Evolutionary conservation across 2,797 vertebrate species (phyloP).

Genomic region (Acanthurus tractus): DNA sequence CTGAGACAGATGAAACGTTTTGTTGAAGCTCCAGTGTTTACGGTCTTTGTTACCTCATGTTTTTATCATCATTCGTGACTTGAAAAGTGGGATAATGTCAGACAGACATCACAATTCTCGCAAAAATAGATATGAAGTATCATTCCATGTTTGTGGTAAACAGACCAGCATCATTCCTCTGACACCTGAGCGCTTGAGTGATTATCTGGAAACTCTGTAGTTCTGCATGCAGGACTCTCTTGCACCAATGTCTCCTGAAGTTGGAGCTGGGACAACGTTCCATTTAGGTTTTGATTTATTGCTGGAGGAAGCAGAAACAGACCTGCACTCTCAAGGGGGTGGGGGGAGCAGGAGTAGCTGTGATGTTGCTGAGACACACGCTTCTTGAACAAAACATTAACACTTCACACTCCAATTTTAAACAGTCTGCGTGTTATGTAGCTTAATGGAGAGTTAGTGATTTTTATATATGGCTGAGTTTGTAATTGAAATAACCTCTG

Average conservation of each 20-base stretch:
- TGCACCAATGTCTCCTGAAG: conserved; percentile 49
- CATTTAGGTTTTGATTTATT: conserved; percentile 84
- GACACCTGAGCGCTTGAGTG: conserved; percentile 25
- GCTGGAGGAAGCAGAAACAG: conserved; percentile 80
- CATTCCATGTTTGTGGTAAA: conserved; percentile 4
- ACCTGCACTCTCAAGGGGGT: conserved; percentile 69
- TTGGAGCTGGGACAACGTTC: conserved; percentile 64
- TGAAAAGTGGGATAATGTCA: background rate
- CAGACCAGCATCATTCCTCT: conserved; percentile 1
- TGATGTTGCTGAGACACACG: conserved; percentile 75
- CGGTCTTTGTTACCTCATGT: background rate
- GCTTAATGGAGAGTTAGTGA: conserved; percentile 14
- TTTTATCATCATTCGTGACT: conserved; percentile 9
- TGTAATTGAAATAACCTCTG: background rate
- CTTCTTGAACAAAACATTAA: conserved; percentile 70
- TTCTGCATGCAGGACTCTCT: conserved; percentile 26
- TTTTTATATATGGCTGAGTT: conserved; percentile 4
- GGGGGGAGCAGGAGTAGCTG: conserved; percentile 62
- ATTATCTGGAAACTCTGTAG: conserved; percentile 50
- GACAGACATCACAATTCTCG: conserved; percentile 1
- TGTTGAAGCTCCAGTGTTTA: conserved; percentile 5
- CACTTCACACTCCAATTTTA: conserved; percentile 56
- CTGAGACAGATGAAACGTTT: conserved; percentile 25
- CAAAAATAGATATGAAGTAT: conserved; percentile 23
- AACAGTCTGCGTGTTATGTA: conserved; percentile 16